Conservation (phyloP, 2,797 vertebrate genomes). For the Spea hammondii region DNA sequence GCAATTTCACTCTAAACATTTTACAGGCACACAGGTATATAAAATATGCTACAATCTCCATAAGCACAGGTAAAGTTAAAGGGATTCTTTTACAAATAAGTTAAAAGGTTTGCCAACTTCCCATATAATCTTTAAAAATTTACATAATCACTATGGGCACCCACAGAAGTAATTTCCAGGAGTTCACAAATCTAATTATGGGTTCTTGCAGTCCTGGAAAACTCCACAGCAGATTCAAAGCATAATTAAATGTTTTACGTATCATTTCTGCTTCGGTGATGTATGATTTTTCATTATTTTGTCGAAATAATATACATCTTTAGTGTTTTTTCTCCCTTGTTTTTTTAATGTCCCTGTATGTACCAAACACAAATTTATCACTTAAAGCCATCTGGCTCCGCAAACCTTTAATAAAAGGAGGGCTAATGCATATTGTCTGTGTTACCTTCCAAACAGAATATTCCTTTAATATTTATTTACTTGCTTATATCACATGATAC, state of each 20-base stretch:
- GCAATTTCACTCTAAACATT: constrained; percentile 6
- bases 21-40: neutral
- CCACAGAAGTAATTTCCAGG: constrained; percentile 44
- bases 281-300: constrained; percentile 62
- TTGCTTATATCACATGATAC: too few relatives aligned
- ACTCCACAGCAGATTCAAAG: constrained; percentile 56
- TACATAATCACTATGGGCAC: constrained; percentile 45
- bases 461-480: neutral
- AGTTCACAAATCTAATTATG: constrained; percentile 52
- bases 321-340: constrained; percentile 41
- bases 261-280: constrained; percentile 56
- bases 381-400: constrained; percentile 47
- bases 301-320: constrained; percentile 51
- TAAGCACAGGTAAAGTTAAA: constrained; percentile 20
- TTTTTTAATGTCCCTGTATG: constrained; percentile 53
- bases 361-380: constrained; percentile 53
- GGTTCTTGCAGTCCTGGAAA: constrained; percentile 47
- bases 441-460: neutral
- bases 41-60: neutral
- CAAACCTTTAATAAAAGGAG: constrained; percentile 49
- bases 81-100: constrained; percentile 30
- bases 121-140: constrained; percentile 36
- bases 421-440: constrained; percentile 4
- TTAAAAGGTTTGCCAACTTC: constrained; percentile 31
- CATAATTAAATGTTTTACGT: constrained; percentile 62